Conservation (phyloP, 2,888 invertebrate species). For the Andrena trimmerana region DNA sequence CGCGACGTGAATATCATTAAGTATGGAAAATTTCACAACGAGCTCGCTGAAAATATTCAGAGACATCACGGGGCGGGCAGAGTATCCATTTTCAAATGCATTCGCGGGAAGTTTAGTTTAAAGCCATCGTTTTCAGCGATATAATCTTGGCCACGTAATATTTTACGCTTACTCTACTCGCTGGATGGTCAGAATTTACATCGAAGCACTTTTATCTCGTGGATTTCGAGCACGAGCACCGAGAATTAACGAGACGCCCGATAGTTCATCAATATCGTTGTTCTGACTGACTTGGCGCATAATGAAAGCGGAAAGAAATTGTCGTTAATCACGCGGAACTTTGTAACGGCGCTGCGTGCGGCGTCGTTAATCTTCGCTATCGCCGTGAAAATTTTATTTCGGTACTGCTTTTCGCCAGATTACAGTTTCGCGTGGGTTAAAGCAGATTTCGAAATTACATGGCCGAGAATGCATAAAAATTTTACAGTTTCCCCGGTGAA, state of each 20-base stretch:
- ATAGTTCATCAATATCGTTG: conserved; percentile 14
- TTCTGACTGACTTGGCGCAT: not conserved
- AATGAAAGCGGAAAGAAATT: not conserved
- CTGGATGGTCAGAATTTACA: not conserved
- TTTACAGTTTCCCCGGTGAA: not conserved
- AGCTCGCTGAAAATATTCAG: too few species aligned
- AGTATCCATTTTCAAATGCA: too few species aligned
- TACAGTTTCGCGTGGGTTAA: not conserved
- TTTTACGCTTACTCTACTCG: not conserved
- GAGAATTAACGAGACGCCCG: conserved; percentile 8
- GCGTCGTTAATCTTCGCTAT: conserved; percentile 20
- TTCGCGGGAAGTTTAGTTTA: too few species aligned
- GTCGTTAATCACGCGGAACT: conserved; percentile 12
- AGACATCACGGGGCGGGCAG: too few species aligned
- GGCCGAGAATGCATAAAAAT: not conserved
- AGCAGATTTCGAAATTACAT: not conserved
- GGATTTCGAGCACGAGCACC: too few species aligned
- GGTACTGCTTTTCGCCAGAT: not conserved
- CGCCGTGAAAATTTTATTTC: not conserved
- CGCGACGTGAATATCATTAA: too few species aligned
- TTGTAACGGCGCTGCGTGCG: not conserved
- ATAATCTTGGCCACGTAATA: not conserved
- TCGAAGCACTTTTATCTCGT: not conserved
- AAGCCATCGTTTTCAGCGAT: too few species aligned
- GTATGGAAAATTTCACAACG: too few species aligned